These are phyloP conservation scores for Sminthurinus signatus DNA, from an alignment of 1,140 invertebrate genomes.

Conservation along the genomic window DNA sequence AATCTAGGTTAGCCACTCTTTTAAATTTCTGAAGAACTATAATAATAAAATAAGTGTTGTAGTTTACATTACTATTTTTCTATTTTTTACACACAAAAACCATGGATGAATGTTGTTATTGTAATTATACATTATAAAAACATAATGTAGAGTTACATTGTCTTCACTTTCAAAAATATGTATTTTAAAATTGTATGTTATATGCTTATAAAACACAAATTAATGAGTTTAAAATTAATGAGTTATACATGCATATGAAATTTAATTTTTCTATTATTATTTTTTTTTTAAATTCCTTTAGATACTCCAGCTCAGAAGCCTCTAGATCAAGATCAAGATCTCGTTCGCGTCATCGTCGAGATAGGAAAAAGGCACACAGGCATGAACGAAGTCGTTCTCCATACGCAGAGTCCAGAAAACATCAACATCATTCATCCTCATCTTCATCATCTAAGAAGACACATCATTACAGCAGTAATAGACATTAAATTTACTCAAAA, in stretches of 20 bases:
- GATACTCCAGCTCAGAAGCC: conserved; percentile 24
- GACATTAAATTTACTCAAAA: neutral
- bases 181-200: neutral
- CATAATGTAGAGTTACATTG: neutral
- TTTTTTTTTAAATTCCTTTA: neutral
- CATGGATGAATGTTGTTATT: too few relatives aligned
- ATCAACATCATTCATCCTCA: conserved; percentile 40
- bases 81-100: neutral
- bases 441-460: too few relatives aligned
- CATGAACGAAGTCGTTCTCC: conserved; percentile 38
- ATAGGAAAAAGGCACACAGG: conserved; percentile 24
- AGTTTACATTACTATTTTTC: neutral
- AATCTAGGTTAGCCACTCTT: conserved; percentile 22
- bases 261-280: neutral
- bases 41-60: neutral
- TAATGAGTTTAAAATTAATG: neutral
- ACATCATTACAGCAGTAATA: conserved; percentile 17
- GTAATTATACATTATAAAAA: neutral
- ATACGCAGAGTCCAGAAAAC: conserved; percentile 30
- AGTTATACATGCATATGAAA: neutral
- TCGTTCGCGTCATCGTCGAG: conserved; percentile 13
- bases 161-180: neutral
- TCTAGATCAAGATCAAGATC: conserved; percentile 19
- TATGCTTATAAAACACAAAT: neutral
- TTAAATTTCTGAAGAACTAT: too few relatives aligned